A percentile compares a stretch with the other conserved stretches of the same genome.
Evolutionary conservation across 2,888 invertebrate species (phyloP).

Genomic region (Andrena praecox): DNA sequence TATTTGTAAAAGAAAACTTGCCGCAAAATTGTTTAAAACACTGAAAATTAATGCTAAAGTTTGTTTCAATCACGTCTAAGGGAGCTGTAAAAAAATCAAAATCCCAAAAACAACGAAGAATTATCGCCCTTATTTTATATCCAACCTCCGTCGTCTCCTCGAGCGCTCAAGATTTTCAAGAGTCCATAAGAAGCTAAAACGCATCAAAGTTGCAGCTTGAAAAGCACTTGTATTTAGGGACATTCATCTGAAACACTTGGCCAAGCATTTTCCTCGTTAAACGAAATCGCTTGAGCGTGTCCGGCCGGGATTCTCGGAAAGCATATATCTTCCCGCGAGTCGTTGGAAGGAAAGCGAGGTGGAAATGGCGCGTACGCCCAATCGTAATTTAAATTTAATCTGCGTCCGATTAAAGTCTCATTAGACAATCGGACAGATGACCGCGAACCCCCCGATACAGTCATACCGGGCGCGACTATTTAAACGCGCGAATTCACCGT

Average conservation of each 20-base stretch:
- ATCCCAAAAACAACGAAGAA: too few species aligned
- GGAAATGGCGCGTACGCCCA: slow-evolving; percentile 19
- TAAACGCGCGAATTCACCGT: slow-evolving; percentile 43
- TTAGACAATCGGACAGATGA: slow-evolving; percentile 60
- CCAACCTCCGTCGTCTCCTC: too few species aligned
- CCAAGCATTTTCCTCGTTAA: background rate
- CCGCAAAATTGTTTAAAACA: too few species aligned
- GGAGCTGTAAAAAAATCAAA: too few species aligned
- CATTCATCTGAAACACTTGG: background rate
- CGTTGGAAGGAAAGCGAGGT: slow-evolving; percentile 21
- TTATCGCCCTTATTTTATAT: too few species aligned
- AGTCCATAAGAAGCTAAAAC: background rate
- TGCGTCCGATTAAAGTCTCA: slow-evolving; percentile 63
- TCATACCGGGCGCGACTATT: slow-evolving; percentile 31
- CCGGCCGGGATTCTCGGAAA: background rate
- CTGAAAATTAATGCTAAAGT: too few species aligned
- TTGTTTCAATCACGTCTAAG: too few species aligned
- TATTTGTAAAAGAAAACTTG: too few species aligned
- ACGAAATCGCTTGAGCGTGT: background rate
- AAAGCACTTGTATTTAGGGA: background rate
- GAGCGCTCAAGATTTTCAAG: background rate
- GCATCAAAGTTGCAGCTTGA: background rate
- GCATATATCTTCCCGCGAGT: background rate
- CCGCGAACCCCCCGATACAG: slow-evolving; percentile 33
- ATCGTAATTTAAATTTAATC: slow-evolving; percentile 62